Evolutionary conservation across 1,140 invertebrate species (phyloP).

Genomic region (Nomia melanderi): DNA sequence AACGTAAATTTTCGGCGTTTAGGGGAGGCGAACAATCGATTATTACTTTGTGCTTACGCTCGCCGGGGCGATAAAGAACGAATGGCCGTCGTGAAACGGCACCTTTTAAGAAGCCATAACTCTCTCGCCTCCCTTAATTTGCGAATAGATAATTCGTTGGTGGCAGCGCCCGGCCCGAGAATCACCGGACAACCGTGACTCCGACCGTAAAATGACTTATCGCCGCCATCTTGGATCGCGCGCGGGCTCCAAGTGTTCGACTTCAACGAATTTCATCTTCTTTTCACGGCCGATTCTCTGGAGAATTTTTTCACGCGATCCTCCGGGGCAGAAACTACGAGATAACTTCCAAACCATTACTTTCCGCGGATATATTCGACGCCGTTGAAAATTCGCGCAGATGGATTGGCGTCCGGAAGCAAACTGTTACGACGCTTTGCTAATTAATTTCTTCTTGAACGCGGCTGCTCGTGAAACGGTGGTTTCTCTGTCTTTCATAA

Average conservation of each 20-base stretch:
- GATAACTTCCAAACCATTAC: background rate
- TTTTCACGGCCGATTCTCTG: constrained; percentile 16
- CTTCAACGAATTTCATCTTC: constrained; percentile 6
- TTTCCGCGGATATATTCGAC: background rate
- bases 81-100: constrained; percentile 60
- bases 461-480: background rate
- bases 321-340: too few species aligned
- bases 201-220: constrained; percentile 39
- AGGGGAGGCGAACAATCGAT: constrained; percentile 64
- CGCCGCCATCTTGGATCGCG: constrained; percentile 4
- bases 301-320: background rate
- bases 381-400: background rate
- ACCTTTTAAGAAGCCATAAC: constrained; percentile 71
- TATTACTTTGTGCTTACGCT: constrained; percentile 64
- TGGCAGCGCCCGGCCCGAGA: constrained; percentile 19
- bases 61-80: constrained; percentile 55
- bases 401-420: constrained; percentile 1
- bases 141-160: constrained; percentile 47
- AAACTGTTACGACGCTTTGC: background rate
- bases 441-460: constrained; percentile 7
- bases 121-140: constrained; percentile 62
- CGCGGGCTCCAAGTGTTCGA: constrained; percentile 1
- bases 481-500: background rate
- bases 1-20: constrained; percentile 71
- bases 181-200: constrained; percentile 45